Conservation (phyloP, 2,888 invertebrate species). For the Dorcus parallelipipedus region DNA sequence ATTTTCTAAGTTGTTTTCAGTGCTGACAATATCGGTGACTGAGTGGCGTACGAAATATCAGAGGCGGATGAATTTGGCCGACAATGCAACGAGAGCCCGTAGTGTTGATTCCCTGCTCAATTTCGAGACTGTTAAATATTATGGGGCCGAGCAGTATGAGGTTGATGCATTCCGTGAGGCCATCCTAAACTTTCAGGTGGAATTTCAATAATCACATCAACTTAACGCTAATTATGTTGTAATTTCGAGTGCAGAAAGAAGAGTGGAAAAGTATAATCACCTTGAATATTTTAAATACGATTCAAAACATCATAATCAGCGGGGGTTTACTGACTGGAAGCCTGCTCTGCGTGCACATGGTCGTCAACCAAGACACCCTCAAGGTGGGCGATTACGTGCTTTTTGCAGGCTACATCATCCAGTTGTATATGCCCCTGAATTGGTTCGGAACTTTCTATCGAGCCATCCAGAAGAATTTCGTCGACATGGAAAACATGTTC, state of each 20-base stretch:
- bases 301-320: constrained; percentile 89
- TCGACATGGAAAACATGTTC: constrained; percentile 99
- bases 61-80: constrained; percentile 88
- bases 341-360: constrained; percentile 84
- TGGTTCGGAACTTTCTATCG: constrained; percentile 99
- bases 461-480: constrained; percentile 94
- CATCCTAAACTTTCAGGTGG: constrained; percentile 80
- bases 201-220: background rate
- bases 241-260: constrained; percentile 61
- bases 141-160: constrained; percentile 91
- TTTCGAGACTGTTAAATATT: constrained; percentile 98
- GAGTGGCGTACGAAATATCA: constrained; percentile 98
- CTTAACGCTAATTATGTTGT: background rate
- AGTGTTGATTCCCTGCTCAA: constrained; percentile 96
- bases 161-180: constrained; percentile 79
- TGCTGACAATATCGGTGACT: constrained; percentile 82
- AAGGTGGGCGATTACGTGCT: constrained; percentile 95
- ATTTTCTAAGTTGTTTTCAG: constrained; percentile 48
- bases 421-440: constrained; percentile 92
- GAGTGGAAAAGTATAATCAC: constrained; percentile 88
- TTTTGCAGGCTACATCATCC: constrained; percentile 92
- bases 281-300: constrained; percentile 83
- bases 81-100: constrained; percentile 86
- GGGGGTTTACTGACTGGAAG: constrained; percentile 82
- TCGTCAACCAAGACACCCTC: constrained; percentile 62